phyloP scores from a whole-genome alignment of 2,797 vertebrate genomes.

The Bryconaethiops microstoma region DNA sequence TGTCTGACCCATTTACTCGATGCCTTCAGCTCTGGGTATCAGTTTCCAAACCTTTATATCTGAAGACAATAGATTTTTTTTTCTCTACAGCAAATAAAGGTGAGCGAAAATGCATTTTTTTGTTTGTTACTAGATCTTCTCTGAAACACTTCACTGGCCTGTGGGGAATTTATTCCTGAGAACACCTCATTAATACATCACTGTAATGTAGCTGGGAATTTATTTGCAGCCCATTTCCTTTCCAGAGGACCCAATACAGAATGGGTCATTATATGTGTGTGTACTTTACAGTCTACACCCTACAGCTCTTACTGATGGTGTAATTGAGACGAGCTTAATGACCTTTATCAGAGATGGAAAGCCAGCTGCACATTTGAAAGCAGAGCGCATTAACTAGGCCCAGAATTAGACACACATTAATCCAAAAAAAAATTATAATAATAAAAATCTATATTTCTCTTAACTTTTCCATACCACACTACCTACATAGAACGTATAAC shows the following conservation, averaged over 20 bases:
- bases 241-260: conserved; percentile 10
- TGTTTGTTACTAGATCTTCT: too few relatives aligned
- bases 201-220: conserved; percentile 32
- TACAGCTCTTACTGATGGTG: neutral
- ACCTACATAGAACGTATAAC: neutral
- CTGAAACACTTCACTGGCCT: neutral
- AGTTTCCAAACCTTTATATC: conserved; percentile 31
- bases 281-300: neutral
- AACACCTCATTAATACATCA: conserved; percentile 16
- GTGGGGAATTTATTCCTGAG: conserved; percentile 5
- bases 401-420: neutral
- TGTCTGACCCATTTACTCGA: conserved; percentile 52
- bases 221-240: neutral
- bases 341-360: neutral
- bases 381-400: neutral
- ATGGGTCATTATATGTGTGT: neutral
- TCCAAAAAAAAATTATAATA: too few relatives aligned
- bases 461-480: neutral
- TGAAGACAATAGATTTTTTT: conserved; percentile 13
- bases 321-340: neutral
- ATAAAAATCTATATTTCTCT: neutral
- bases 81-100: neutral
- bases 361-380: neutral
- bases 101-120: neutral
- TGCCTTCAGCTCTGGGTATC: conserved; percentile 30